phyloP scores from a whole-genome alignment of 1,140 invertebrate species.

The Melitaea cinxia region DNA sequence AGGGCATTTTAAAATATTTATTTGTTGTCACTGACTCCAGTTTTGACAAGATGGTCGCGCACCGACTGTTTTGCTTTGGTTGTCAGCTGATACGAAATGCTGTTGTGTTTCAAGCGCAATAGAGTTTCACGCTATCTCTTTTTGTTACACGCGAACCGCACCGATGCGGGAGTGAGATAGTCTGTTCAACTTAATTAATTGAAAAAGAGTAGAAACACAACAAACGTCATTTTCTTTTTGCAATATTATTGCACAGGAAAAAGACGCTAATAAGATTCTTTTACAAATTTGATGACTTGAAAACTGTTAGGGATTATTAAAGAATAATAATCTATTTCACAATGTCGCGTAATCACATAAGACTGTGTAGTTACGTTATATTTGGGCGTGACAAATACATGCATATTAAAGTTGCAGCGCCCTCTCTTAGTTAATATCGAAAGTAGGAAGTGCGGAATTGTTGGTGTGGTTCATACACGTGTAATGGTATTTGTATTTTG shows the following conservation, averaged over 20 bases:
- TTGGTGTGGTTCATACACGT: background rate
- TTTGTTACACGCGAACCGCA: conserved; percentile 20
- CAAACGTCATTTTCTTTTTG: conserved; percentile 74
- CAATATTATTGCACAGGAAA: conserved; percentile 70
- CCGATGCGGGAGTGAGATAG: conserved; percentile 49
- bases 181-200: conserved; percentile 47
- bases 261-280: conserved; percentile 28
- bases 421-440: conserved; percentile 18
- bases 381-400: conserved; percentile 67
- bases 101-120: conserved; percentile 61
- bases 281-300: conserved; percentile 38
- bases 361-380: conserved; percentile 53
- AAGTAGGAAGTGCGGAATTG: background rate
- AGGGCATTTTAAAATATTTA: conserved; percentile 81
- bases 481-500: background rate
- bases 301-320: conserved; percentile 48
- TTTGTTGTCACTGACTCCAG: conserved; percentile 80
- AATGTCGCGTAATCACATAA: conserved; percentile 58
- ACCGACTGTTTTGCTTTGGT: conserved; percentile 83
- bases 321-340: conserved; percentile 71
- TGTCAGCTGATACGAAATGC: conserved; percentile 82
- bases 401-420: conserved; percentile 4
- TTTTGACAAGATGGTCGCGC: conserved; percentile 83
- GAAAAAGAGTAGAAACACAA: conserved; percentile 57
- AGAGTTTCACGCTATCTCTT: conserved; percentile 42